Evolutionary conservation across 2,797 vertebrate genomes (phyloP).

Genomic region (Enteromius anoplus): DNA sequence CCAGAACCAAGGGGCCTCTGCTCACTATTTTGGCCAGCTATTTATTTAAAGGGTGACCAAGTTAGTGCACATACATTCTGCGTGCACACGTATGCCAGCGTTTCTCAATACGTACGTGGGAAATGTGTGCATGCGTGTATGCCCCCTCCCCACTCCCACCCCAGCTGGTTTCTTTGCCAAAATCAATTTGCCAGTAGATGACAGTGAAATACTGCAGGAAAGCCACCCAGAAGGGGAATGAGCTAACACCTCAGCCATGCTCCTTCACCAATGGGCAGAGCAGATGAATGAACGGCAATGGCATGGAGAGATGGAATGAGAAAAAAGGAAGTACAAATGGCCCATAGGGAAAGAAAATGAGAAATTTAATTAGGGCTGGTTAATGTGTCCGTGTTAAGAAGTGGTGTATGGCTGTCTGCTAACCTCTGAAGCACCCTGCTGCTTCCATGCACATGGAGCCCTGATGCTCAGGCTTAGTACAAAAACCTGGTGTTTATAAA

Average conservation of each 20-base stretch:
- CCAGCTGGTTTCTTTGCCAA: constrained; percentile 48
- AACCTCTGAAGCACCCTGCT: constrained; percentile 56
- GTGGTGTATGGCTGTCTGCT: constrained; percentile 40
- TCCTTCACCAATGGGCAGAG: constrained; percentile 55
- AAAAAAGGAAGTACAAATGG: constrained; percentile 61
- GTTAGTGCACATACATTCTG: constrained; percentile 21
- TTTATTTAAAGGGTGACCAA: constrained; percentile 64
- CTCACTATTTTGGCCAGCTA: constrained; percentile 67
- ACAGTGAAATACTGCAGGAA: constrained; percentile 82
- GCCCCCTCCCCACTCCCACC: constrained; percentile 56
- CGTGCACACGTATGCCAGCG: constrained; percentile 64
- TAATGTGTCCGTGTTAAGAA: constrained; percentile 21
- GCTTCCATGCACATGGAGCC: constrained; percentile 62
- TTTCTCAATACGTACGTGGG: constrained; percentile 68
- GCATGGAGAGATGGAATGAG: constrained; percentile 60
- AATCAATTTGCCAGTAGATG: constrained; percentile 77
- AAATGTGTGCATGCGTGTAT: constrained; percentile 70
- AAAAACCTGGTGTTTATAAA: constrained; percentile 32
- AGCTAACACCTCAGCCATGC: constrained; percentile 80
- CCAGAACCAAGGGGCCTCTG: constrained; percentile 66
- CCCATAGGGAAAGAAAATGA: constrained; percentile 50
- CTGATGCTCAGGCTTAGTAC: constrained; percentile 61
- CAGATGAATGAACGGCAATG: constrained; percentile 50
- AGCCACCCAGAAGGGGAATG: constrained; percentile 83
- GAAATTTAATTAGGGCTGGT: constrained; percentile 48